Base-by-base conservation (phyloP, 2,888 invertebrate species). In the Ceriagrion tenellum region DNA sequence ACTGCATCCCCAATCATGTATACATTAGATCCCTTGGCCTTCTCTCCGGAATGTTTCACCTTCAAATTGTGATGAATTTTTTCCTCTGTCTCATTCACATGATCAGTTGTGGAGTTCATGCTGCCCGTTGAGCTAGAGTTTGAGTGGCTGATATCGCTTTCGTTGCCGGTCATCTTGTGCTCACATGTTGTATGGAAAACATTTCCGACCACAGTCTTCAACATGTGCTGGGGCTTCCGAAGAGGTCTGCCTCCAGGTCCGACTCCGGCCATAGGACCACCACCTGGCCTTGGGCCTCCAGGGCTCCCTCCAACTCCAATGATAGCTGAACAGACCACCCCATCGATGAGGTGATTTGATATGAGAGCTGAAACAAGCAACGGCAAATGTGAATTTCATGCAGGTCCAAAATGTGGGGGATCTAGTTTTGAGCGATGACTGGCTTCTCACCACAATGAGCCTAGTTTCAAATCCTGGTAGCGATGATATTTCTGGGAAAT, bases 1-100 rank as follows among this genome's bases (percentile, higher is more conserved):
- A 69, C 55, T n/a, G 95, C 95, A 59, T 90, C 95, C 16, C 93
- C 93, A 69, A 93, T 93, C 74, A 69, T 93, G n/a, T 74, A 93
- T 55, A 69, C 47, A 93, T 69, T 47, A 26, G 93, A 69, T n/a
- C 47, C 40, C 47, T 69, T 93, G 13, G 55, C 55, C n/a, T 93
- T 93, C 6, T 47, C 93, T 6, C 47, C 93, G 12, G 47, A 47
- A 69, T 40, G 63, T 74, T 93, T 69, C 35, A 74, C 40, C 69
- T 63, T 63, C 18, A 74, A 2, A 69, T 69, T 47, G n/a, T n/a
- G 26, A 69, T 26, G 74, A 26, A 59, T 13, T 20, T 47, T 55
- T 12, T 47, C 93, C 10, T 23, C 93, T 6, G 69, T 59, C 18
- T 93, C 63, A 35, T 69, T 93, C 23, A 40, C 47, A n/a, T 93